Percentiles rank a stretch among this genome's conserved stretches.
Evolutionary conservation across 2,888 invertebrate species (phyloP).

Genomic region (Chrysolina oricalcia): DNA sequence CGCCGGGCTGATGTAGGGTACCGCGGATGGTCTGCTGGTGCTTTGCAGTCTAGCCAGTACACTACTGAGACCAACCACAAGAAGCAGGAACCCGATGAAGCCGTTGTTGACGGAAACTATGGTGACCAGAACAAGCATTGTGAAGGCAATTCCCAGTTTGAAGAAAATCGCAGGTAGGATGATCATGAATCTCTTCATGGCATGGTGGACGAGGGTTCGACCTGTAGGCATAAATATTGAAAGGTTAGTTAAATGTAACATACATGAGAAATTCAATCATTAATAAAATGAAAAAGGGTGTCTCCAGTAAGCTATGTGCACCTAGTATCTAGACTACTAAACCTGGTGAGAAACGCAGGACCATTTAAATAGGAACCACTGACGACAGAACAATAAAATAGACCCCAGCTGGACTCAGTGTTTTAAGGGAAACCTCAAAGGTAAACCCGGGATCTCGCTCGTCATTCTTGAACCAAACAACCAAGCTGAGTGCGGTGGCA

Average conservation of each 20-base stretch:
- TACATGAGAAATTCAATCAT: background rate
- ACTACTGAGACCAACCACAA: conserved; percentile 70
- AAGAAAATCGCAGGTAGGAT: conserved; percentile 84
- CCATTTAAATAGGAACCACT: too few species aligned
- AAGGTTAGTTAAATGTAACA: background rate
- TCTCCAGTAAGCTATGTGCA: too few species aligned
- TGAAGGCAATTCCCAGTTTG: conserved; percentile 84
- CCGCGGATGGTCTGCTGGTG: conserved; percentile 57
- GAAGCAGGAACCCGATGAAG: conserved; percentile 78
- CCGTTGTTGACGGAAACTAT: conserved; percentile 85
- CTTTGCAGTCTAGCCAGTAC: conserved; percentile 68
- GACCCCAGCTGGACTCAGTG: too few species aligned
- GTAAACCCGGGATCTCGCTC: too few species aligned
- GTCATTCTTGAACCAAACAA: too few species aligned
- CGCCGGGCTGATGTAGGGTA: conserved; percentile 51
- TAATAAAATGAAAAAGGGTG: too few species aligned
- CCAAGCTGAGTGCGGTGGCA: too few species aligned
- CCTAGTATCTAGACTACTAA: too few species aligned
- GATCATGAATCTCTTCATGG: conserved; percentile 81
- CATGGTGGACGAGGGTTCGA: conserved; percentile 83
- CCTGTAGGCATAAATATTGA: conserved; percentile 65
- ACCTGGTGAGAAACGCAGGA: too few species aligned
- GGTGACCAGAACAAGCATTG: conserved; percentile 78
- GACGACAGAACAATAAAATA: too few species aligned
- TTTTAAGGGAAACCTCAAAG: too few species aligned